Conservation (phyloP, 2,888 invertebrate genomes). For the Scrobipalpa atriplicella region DNA sequence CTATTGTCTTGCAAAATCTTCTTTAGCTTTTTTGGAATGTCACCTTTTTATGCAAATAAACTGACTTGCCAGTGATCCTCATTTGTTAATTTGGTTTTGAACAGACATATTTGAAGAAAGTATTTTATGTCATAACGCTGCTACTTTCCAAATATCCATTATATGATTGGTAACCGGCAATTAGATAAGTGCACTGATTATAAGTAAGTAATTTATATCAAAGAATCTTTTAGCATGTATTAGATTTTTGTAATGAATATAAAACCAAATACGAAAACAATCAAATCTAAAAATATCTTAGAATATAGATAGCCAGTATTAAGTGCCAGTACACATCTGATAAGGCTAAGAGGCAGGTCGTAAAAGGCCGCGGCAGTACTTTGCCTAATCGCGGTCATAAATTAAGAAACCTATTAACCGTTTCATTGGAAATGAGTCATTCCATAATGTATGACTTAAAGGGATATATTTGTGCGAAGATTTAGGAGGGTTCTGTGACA, state of each 20-base stretch:
- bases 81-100: too few species aligned
- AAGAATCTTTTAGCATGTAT: too few species aligned
- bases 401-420: conserved; percentile 52
- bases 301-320: conserved; percentile 43
- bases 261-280: not conserved
- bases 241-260: not conserved
- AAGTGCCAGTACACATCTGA: conserved; percentile 48
- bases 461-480: conserved; percentile 25
- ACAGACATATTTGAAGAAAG: too few species aligned
- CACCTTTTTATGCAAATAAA: not conserved
- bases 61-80: not conserved
- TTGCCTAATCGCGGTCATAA: conserved; percentile 53
- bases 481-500: conserved; percentile 28
- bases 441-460: conserved; percentile 28
- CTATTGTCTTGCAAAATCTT: not conserved
- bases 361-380: conserved; percentile 53
- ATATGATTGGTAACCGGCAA: too few species aligned
- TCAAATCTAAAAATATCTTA: conserved; percentile 34
- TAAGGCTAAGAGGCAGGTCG: conserved; percentile 50
- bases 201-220: too few species aligned
- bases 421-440: conserved; percentile 42
- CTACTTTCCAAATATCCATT: too few species aligned
- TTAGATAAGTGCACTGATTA: too few species aligned
- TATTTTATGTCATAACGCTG: too few species aligned
- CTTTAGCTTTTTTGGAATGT: not conserved